Evolutionary conservation across 2,888 invertebrate species (phyloP).

Genomic region (Philereme vetulata): DNA sequence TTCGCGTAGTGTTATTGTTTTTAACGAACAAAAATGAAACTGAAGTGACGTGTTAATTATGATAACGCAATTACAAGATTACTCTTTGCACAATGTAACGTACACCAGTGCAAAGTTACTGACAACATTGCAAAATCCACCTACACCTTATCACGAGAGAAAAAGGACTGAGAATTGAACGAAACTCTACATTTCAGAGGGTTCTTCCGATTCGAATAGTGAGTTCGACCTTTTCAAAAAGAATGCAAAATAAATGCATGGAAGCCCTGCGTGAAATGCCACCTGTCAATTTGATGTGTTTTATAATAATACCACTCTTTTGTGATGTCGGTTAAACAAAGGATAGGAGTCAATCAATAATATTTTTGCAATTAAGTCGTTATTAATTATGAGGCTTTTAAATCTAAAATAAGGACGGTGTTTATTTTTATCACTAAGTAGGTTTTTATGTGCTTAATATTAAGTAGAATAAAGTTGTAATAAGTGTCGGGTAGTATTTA

Average conservation of each 20-base stretch:
- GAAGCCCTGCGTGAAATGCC: constrained; percentile 67
- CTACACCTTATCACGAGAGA: neutral
- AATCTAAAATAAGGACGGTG: too few relatives aligned
- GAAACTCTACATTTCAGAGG: constrained; percentile 4
- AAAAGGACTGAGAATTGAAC: constrained; percentile 4
- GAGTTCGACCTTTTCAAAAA: constrained; percentile 61
- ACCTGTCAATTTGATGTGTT: constrained; percentile 54
- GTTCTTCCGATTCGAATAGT: constrained; percentile 44
- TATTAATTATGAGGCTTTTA: too few relatives aligned
- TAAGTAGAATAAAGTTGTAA: too few relatives aligned
- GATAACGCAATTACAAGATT: constrained; percentile 67
- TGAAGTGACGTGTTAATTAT: constrained; percentile 59
- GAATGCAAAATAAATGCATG: constrained; percentile 54
- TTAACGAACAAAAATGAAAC: constrained; percentile 51
- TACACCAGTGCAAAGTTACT: constrained; percentile 34
- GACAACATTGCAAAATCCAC: neutral
- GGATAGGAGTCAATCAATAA: constrained; percentile 33
- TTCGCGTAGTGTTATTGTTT: constrained; percentile 38
- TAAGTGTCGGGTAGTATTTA: too few relatives aligned
- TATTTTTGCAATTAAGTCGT: too few relatives aligned
- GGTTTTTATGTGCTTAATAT: too few relatives aligned
- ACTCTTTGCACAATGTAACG: constrained; percentile 48
- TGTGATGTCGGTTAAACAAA: constrained; percentile 49
- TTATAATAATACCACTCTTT: constrained; percentile 49
- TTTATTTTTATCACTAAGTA: too few relatives aligned